phyloP scores from a whole-genome alignment of 1,140 invertebrate genomes.

The Latrodectus geometricus region DNA sequence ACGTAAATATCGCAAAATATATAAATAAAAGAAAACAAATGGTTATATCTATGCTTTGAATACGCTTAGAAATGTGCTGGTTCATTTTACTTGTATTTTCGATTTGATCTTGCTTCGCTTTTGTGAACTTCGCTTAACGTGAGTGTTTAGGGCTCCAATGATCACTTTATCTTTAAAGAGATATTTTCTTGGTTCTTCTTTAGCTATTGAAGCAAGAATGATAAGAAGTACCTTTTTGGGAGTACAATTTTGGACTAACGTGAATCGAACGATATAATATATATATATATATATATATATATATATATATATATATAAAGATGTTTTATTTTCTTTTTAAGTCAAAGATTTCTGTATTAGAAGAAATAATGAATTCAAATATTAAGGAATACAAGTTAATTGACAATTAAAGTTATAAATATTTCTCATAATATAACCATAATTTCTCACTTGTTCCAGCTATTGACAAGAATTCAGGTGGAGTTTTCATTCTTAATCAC shows the following conservation, averaged over 20 bases:
- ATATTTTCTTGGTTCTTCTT: background rate
- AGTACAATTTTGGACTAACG: too few relatives aligned
- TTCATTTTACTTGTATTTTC: conserved; percentile 40
- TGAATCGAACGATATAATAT: too few relatives aligned
- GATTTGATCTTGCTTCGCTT: conserved; percentile 24
- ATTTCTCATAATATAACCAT: too few relatives aligned
- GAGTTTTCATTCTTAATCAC: too few relatives aligned
- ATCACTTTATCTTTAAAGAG: conserved; percentile 8
- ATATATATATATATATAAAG: too few relatives aligned
- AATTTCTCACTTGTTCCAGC: too few relatives aligned
- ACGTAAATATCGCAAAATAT: conserved; percentile 30
- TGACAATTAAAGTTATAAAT: too few relatives aligned
- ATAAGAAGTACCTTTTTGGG: background rate
- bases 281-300: too few relatives aligned
- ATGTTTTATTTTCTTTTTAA: background rate
- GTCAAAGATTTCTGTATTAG: background rate
- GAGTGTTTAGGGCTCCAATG: conserved; percentile 11
- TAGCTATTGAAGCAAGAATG: background rate
- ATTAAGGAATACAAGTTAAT: too few relatives aligned
- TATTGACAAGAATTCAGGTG: too few relatives aligned
- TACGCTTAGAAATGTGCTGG: conserved; percentile 15
- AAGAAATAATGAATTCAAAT: too few relatives aligned
- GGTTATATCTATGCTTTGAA: conserved; percentile 23
- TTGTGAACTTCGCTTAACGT: conserved; percentile 9
- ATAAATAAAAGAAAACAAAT: conserved; percentile 15